Evolutionary conservation across 2,113 vertebrate genomes (phyloP), one percentile per base, ranked within the genome.

Genomic region (Phalacrocorax aristotelis): DNA sequence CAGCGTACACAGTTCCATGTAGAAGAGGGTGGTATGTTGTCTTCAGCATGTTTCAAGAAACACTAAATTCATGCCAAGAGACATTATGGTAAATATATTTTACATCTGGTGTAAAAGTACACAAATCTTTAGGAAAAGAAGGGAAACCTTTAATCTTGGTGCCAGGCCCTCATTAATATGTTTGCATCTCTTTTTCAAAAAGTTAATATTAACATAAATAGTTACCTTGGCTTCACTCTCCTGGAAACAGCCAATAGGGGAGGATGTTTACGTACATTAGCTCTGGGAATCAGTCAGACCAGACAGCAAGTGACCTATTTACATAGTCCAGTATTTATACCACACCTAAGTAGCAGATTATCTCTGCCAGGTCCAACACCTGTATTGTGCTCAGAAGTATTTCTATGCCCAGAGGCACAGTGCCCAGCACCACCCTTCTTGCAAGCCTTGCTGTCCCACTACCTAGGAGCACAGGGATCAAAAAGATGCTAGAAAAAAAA

Each of bases 141-240:
- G 60, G 57, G 91, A 95, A 71, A 32, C 30, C n/a, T 91, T 89
- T 84, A 64, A 79, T 79, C 3, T 10, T 34, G 34, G 51, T 87
- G 55, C 61, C 72, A 89, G 61, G 15, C 21, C 19, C n/a, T 82
- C 51, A 27, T 26, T 79, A 55, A 76, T 46, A 49, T 5, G 10
- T 79, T 94, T 95, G 74, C 36, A 71, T 71, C 65, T 89, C n/a
- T 95, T 95, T 93, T 72, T 70, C 79, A 85, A 77, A 29, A 69
- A 71, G 74, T 68, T 71, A 84, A 38, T 62, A 52, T 68, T 55
- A 87, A 61, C 52, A 38, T 87, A 66, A 95, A 92, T 70, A 93
- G 44, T 93, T 95, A 93, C 38, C 36, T 93, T 96, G 89, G 74
- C 87, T 83, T 91, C 78, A 55, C 18, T 57, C 38, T 93, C 26